A percentile compares a stretch with the other conserved stretches of the same genome.
Evolutionary conservation across 2,888 invertebrate species (phyloP).

Genomic region (Hanleya hanleyi): DNA sequence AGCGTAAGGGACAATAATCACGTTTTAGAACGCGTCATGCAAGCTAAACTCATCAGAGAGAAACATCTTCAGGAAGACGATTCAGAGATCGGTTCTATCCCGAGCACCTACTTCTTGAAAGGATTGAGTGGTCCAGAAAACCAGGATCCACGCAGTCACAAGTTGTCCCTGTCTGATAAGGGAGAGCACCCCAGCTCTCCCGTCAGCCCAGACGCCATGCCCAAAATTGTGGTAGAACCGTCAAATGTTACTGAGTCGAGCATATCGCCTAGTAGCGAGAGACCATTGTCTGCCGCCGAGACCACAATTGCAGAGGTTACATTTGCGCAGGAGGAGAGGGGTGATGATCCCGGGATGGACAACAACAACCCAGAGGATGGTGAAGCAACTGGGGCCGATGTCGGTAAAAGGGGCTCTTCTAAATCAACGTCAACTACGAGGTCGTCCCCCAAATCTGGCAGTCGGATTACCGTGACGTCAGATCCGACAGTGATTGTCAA

Average conservation of each 20-base stretch:
- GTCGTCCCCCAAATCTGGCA: background rate
- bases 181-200: slow-evolving; percentile 40
- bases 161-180: slow-evolving; percentile 55
- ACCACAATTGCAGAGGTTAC: background rate
- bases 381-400: background rate
- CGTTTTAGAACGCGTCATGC: slow-evolving; percentile 58
- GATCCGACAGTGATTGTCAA: background rate
- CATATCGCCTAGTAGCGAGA: background rate
- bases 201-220: slow-evolving; percentile 35
- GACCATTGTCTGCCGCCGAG: background rate
- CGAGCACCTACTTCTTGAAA: slow-evolving; percentile 58
- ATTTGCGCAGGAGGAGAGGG: background rate
- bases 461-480: background rate
- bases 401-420: background rate
- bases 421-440: background rate
- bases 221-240: slow-evolving; percentile 44
- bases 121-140: slow-evolving; percentile 9
- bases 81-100: slow-evolving; percentile 62
- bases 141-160: slow-evolving; percentile 33
- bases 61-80: slow-evolving; percentile 62
- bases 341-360: background rate
- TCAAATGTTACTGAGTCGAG: slow-evolving; percentile 16
- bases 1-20: slow-evolving; percentile 43
- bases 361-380: background rate
- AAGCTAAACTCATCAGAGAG: slow-evolving; percentile 65